Evolutionary conservation across 2,113 vertebrate genomes (phyloP).

Genomic region (Polyodon spathula): DNA sequence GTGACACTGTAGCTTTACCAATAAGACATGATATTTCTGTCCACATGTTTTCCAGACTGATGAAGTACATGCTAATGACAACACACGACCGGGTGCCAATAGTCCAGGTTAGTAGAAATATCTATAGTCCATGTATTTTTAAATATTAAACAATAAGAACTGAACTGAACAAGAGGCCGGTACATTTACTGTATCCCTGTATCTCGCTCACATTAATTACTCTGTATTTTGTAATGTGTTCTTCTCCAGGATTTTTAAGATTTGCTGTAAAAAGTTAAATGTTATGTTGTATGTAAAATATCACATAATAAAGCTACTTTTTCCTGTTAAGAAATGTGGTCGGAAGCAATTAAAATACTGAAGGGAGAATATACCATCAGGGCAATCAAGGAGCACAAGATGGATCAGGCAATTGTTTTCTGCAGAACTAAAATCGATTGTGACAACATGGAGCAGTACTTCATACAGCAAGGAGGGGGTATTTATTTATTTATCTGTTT

Average conservation of each 20-base stretch:
- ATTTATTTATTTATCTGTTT: background rate
- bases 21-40: background rate
- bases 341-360: constrained; percentile 89
- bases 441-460: constrained; percentile 93
- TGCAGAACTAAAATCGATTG: constrained; percentile 97
- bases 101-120: constrained; percentile 59
- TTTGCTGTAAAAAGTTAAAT: background rate
- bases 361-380: constrained; percentile 86
- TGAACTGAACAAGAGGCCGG: no score
- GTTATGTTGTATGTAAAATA: background rate
- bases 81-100: constrained; percentile 78
- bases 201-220: background rate
- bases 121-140: no score
- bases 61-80: constrained; percentile 90
- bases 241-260: no score
- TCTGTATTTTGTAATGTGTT: background rate
- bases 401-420: constrained; percentile 97
- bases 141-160: no score
- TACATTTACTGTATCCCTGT: background rate
- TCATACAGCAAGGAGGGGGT: constrained; percentile 96
- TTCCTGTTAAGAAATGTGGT: constrained; percentile 82
- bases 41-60: constrained; percentile 66
- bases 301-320: background rate
- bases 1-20: background rate
- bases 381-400: constrained; percentile 95